Evolutionary conservation across 2,113 vertebrate species (phyloP).

Genomic region (Trochalopteron elliotii): DNA sequence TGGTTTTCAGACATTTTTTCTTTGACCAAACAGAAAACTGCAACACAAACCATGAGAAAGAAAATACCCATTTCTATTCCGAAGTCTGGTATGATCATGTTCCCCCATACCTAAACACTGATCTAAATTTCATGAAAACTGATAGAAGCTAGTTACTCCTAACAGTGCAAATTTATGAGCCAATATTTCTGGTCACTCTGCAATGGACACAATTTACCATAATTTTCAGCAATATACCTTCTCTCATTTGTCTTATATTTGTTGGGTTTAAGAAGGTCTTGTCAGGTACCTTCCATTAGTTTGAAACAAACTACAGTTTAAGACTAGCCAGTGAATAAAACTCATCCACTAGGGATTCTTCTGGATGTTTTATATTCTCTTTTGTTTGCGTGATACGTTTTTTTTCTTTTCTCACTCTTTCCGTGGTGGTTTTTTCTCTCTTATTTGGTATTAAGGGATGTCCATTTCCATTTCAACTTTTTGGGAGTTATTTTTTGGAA

Average conservation of each 20-base stretch:
- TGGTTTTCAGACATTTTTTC: not conserved
- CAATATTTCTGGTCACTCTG: not conserved
- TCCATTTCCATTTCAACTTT: not conserved
- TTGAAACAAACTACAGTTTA: not conserved
- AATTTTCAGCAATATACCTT: not conserved
- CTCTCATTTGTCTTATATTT: not conserved
- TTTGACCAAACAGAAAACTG: not conserved
- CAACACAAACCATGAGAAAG: not conserved
- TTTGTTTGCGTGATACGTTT: fast-evolving
- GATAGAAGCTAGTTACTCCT: not conserved
- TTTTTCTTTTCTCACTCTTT: fast-evolving
- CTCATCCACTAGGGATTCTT: not conserved
- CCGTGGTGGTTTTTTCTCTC: not conserved
- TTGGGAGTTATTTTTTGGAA: not conserved
- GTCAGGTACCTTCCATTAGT: not conserved
- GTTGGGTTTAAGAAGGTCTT: not conserved
- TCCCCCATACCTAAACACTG: not conserved
- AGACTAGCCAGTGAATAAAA: not conserved
- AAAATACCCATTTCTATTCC: not conserved
- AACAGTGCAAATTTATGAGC: not conserved
- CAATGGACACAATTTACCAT: not conserved
- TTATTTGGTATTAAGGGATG: not conserved
- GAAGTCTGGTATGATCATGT: not conserved
- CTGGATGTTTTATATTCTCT: not conserved
- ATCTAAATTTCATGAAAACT: not conserved